Base-by-base conservation (phyloP, 2,797 vertebrate species). In the Tinamus major region DNA sequence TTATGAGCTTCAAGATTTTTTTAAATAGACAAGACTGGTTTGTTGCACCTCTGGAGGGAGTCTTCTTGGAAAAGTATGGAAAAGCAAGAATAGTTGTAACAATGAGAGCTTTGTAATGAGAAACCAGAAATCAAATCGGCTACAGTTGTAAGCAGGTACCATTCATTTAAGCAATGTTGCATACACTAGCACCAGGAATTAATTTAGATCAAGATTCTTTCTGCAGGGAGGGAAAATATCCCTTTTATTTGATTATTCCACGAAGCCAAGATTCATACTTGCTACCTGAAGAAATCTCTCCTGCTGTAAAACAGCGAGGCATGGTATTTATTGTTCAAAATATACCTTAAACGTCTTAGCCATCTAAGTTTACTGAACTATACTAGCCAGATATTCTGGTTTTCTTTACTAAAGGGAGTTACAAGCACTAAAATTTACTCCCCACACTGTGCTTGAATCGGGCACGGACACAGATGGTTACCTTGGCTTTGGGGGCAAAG, bases 401-500 rank as follows among this genome's bases (percentile, higher is more conserved):
- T 79, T 64, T 84, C 61, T 85, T 89, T 61, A 81, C 51, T 26
- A 74, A 91, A 77, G 26, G 6, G 89, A 91, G 16, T 77, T 49
- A 37, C 62, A 86, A 19, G 37, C 89, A 81, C 86, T 77, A 86
- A 74, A 95, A 95, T 92, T 93, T 7, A 85, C 81, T 95, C 56
- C 77, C 58, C 77, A 77, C 85, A 64, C 82, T 79, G 51, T 39
- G 80, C 44, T 91, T 70, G 59, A 92, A 92, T 94, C 80, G 94
- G 85, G 85, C 80, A 79, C 41, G 82, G 89, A 92, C 89, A 92
- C 93, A 95, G 94, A 96, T 95, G 95, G 96, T 93, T 95, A 95
- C 71, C 77, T 96, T 19, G 19, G 81, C 93, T 91, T 77, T 58
- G 61, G 39, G 93, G 90, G 91, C 92, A 96, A 87, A 85, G 93